Base-by-base conservation (phyloP, 2,113 vertebrate genomes). In the Ammodytes dubius region DNA sequence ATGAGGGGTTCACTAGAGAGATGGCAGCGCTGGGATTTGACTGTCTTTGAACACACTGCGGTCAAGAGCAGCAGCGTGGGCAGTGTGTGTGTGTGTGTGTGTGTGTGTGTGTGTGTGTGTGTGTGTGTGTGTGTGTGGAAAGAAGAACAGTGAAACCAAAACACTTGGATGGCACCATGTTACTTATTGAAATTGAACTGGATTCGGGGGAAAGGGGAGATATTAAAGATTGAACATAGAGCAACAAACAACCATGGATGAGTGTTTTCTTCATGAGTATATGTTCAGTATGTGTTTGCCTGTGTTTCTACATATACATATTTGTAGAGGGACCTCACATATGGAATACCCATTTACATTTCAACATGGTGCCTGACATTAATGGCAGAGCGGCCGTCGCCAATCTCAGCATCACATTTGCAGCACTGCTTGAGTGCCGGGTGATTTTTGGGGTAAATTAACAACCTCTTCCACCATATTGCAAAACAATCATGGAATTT, bases 1-100 rank as follows among this genome's bases (percentile, higher is more conserved):
- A 90, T 27, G 66, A 89, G 87, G 83, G 77, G 84, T 86, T 90
- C 87, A 89, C 81, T 54, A 83, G 84, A 87, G 85, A 84, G 83
- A 87, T 40, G 66, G 88, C 37, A 77, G 81, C 40, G 5, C 61
- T 79, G 70, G 77, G 81, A 70, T 73, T 87, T 68, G 52, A 74
- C 57, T 75, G 78, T 64, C 68, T 83, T 73, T 66, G 74, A 87
- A 81, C 74, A 85, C 74, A 54, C 59, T 76, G 87, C 4, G 58
- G 84, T 87, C 80, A 85, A 74, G 75, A 81, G 69, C 50, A 66
- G 74, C 37, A 57, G 70, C 15, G 71, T 85, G 85, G 75, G 81
- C 68, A 60, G 71, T 7, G 56, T 81, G 40, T 27, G n/a, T 70
- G 27, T 70, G 39, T 75, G 35, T 67, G 43, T 57, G 57, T 52